These are phyloP conservation scores for Casuarius casuarius DNA, from an alignment of 2,113 vertebrate species.

Conservation along the genomic window DNA sequence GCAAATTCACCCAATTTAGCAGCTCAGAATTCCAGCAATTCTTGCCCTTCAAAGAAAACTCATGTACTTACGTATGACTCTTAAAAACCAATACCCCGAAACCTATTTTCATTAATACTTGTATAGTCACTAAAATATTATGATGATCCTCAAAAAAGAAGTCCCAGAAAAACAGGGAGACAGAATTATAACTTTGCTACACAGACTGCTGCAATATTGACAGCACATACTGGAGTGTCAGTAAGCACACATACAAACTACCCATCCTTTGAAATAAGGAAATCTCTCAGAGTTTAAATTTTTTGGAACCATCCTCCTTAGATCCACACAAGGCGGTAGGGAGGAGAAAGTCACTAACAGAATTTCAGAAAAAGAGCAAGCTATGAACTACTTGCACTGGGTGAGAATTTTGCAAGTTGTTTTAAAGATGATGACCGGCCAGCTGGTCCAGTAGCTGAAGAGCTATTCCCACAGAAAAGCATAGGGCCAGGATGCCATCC, in stretches of 20 bases:
- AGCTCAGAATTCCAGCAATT: neutral
- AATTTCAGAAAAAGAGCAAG: neutral
- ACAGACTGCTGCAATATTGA: neutral
- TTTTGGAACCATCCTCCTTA: neutral
- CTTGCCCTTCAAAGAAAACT: neutral
- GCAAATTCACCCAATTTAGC: neutral
- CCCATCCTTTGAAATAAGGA: neutral
- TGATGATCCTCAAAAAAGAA: neutral
- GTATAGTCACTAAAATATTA: neutral
- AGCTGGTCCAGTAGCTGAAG: neutral
- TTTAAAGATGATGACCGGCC: neutral
- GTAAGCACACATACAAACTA: neutral
- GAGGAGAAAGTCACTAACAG: neutral
- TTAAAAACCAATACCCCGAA: neutral
- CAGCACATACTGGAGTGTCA: neutral
- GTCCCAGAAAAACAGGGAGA: neutral
- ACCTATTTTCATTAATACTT: neutral
- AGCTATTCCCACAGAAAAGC: neutral
- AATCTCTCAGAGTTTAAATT: neutral
- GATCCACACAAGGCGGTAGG: neutral
- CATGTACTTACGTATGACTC: neutral
- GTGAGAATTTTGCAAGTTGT: neutral
- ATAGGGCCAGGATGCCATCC: neutral
- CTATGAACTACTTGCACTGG: neutral
- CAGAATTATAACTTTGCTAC: neutral